Percentiles rank a stretch among this genome's conserved stretches.
Conservation (phyloP, 2,888 invertebrate species). For the Creontiades dilutus region DNA sequence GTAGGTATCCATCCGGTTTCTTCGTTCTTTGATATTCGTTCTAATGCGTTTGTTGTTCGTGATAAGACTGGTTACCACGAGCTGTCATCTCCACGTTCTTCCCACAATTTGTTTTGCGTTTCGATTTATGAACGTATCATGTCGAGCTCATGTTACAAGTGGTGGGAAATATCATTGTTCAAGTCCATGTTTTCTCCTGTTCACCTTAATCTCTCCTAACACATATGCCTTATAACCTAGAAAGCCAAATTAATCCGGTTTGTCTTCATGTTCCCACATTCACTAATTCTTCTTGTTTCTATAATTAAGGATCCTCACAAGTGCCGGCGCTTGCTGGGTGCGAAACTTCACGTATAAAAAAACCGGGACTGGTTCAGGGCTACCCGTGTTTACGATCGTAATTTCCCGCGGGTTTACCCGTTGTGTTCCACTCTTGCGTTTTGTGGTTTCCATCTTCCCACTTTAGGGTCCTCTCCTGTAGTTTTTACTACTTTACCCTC, state of each 20-base stretch:
- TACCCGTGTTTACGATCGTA: neutral
- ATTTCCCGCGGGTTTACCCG: neutral
- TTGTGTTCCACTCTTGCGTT: neutral
- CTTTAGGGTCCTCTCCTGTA: no score
- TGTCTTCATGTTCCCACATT: neutral
- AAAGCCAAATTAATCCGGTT: constrained; percentile 21
- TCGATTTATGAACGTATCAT: neutral
- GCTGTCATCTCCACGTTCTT: neutral
- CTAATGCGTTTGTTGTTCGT: no score
- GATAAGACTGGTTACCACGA: neutral
- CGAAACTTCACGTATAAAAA: neutral
- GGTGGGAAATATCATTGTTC: neutral
- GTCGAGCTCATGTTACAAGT: constrained; percentile 13
- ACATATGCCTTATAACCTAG: constrained; percentile 22
- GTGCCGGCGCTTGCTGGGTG: neutral
- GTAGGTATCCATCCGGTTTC: no score
- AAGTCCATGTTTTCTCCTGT: neutral
- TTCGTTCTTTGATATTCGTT: no score
- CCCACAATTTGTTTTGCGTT: neutral
- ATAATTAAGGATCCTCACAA: neutral
- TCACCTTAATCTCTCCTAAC: constrained; percentile 12
- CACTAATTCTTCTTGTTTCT: neutral
- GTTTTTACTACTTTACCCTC: no score
- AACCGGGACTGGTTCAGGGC: neutral
- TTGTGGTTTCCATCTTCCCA: neutral